Conservation (phyloP, 1,140 invertebrate species). For the Lepidotrigona ventralis region DNA sequence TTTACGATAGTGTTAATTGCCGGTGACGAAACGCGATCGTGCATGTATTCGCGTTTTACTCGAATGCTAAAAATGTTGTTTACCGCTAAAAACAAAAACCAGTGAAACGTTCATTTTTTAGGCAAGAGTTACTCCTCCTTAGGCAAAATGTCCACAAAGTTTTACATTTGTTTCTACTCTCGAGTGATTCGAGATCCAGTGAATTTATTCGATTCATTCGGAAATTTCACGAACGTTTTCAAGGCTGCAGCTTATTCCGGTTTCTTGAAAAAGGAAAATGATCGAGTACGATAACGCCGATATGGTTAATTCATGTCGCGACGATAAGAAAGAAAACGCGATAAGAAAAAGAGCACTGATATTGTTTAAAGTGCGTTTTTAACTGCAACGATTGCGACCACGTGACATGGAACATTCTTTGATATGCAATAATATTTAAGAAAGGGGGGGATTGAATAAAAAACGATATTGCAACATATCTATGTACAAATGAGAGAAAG, state of each 20-base stretch:
- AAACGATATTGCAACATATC: not conserved
- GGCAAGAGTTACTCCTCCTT: not conserved
- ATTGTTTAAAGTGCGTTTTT: not conserved
- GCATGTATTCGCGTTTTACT: not conserved
- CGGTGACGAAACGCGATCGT: slow-evolving; percentile 22
- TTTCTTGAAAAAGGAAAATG: not conserved
- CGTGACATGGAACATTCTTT: not conserved
- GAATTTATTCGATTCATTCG: not conserved
- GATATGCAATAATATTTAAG: not conserved
- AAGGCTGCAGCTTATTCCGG: not conserved
- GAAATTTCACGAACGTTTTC: not conserved
- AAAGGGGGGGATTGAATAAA: not conserved
- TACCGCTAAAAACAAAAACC: not conserved
- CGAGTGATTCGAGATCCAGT: not conserved
- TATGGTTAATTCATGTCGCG: slow-evolving; percentile 31
- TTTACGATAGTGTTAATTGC: slow-evolving; percentile 38
- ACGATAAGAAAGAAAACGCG: slow-evolving; percentile 36
- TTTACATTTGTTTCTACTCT: not conserved
- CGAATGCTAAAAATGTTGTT: not conserved
- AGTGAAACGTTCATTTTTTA: not conserved
- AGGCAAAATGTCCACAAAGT: not conserved
- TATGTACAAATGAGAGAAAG: not conserved
- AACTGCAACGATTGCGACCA: not conserved
- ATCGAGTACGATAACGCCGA: slow-evolving; percentile 35
- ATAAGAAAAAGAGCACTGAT: slow-evolving; percentile 18